Conservation (phyloP, 1,140 invertebrate genomes). For the Drosophila parvula region DNA sequence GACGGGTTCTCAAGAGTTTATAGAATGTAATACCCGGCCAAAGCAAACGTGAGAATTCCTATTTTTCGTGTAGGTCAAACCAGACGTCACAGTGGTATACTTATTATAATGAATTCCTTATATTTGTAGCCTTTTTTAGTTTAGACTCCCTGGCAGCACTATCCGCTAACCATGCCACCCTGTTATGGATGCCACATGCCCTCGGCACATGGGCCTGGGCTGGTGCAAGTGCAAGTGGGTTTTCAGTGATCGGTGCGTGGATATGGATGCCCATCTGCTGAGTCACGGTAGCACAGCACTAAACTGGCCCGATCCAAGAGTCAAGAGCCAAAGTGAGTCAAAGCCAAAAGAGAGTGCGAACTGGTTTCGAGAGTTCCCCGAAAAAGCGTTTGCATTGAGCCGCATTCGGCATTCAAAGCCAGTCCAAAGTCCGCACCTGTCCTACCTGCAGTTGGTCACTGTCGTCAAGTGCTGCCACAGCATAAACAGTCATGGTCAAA, state of each 20-base stretch:
- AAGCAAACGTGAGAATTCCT: slow-evolving; percentile 12
- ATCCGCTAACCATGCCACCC: slow-evolving; percentile 13
- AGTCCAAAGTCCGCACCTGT: slow-evolving; percentile 61
- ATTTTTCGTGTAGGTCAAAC: slow-evolving; percentile 1
- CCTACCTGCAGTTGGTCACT: slow-evolving; percentile 38
- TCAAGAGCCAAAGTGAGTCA: slow-evolving; percentile 32
- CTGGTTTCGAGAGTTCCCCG: slow-evolving; percentile 72
- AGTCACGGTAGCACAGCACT: slow-evolving; percentile 33
- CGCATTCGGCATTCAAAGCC: slow-evolving; percentile 42
- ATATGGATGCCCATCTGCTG: slow-evolving; percentile 32
- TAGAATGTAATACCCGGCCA: neutral
- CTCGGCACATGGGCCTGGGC: slow-evolving; percentile 13
- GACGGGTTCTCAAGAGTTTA: neutral
- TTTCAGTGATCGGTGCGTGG: slow-evolving; percentile 10
- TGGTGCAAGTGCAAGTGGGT: slow-evolving; percentile 12
- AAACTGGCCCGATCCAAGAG: slow-evolving; percentile 19
- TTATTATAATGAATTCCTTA: neutral
- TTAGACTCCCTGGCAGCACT: slow-evolving; percentile 5
- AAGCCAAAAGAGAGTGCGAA: slow-evolving; percentile 45
- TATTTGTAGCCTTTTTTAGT: slow-evolving; percentile 21
- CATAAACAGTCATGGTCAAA: neutral
- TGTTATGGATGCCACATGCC: slow-evolving; percentile 34
- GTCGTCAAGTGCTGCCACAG: slow-evolving; percentile 2
- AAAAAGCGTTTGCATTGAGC: slow-evolving; percentile 53
- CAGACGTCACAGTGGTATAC: slow-evolving; percentile 14